A percentile compares a stretch with the other conserved stretches of the same genome.
phyloP scores from a whole-genome alignment of 2,888 invertebrate species.

The Baronia brevicornis region DNA sequence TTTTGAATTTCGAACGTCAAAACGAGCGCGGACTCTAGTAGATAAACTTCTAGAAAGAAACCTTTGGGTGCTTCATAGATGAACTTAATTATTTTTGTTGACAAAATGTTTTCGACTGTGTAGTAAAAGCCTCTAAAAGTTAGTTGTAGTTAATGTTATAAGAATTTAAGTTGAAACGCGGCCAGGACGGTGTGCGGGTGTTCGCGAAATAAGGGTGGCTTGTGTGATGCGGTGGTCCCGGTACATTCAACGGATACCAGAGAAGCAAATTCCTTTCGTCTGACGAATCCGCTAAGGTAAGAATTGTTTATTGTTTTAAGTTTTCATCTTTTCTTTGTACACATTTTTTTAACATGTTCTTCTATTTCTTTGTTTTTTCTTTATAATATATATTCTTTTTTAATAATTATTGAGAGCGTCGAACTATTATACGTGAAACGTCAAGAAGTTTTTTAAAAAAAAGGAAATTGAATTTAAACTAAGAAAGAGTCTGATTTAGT shows the following conservation, averaged over 20 bases:
- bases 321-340: too few relatives aligned
- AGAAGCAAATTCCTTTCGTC: constrained; percentile 45
- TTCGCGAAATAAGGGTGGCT: constrained; percentile 27
- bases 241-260: constrained; percentile 32
- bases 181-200: constrained; percentile 36
- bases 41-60: constrained; percentile 34
- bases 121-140: constrained; percentile 24
- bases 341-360: too few relatives aligned
- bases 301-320: constrained; percentile 15
- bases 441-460: too few relatives aligned
- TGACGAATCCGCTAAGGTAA: constrained; percentile 69
- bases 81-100: constrained; percentile 41
- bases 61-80: constrained; percentile 39
- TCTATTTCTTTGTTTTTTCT: too few relatives aligned
- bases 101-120: constrained; percentile 32
- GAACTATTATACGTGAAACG: too few relatives aligned
- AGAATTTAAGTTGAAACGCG: constrained; percentile 25
- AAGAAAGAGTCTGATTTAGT: too few relatives aligned
- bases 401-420: too few relatives aligned
- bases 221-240: constrained; percentile 61
- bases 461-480: too few relatives aligned
- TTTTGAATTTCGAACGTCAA: constrained; percentile 38
- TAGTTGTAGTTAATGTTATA: constrained; percentile 11
- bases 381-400: too few relatives aligned
- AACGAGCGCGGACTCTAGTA: too few relatives aligned